Percentiles rank a stretch among this genome's conserved stretches.
Evolutionary conservation across 2,797 vertebrate genomes (phyloP).

Genomic region (Epinephelus malabaricus): DNA sequence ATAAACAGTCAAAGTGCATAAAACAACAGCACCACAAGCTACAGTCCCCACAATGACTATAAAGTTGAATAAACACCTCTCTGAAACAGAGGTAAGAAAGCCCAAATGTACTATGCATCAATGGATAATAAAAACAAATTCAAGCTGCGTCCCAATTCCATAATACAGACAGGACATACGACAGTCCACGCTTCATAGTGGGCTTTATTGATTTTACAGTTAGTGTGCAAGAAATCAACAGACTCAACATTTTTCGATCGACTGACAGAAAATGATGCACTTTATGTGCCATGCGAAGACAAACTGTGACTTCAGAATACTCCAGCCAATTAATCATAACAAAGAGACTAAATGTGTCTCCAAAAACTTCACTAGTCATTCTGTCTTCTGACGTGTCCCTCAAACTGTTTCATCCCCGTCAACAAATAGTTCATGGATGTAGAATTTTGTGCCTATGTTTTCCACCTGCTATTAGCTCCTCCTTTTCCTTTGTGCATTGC

Average conservation of each 20-base stretch:
- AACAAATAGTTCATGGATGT: not conserved
- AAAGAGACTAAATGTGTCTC: not conserved
- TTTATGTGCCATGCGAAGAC: not conserved
- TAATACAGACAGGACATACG: not conserved
- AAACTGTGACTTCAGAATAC: not conserved
- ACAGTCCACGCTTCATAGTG: not conserved
- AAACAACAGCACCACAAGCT: not conserved
- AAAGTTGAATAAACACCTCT: not conserved
- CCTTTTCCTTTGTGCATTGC: not conserved
- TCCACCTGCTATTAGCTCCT: not conserved
- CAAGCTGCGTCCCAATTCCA: not conserved
- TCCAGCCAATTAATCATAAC: not conserved
- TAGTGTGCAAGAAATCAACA: not conserved
- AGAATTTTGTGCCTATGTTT: not conserved
- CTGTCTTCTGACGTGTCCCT: not conserved
- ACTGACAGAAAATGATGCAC: not conserved
- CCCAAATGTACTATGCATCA: not conserved
- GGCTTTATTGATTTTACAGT: not conserved
- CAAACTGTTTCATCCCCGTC: not conserved
- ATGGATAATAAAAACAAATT: not conserved
- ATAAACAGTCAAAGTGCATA: constrained; percentile 4
- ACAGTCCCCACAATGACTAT: not conserved
- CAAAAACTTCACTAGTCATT: not conserved
- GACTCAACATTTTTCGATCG: too few relatives aligned
- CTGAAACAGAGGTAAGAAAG: not conserved